These are phyloP conservation scores for Myotis yumanensis DNA, from an alignment of 2,113 vertebrate species.

Conservation along the genomic window DNA sequence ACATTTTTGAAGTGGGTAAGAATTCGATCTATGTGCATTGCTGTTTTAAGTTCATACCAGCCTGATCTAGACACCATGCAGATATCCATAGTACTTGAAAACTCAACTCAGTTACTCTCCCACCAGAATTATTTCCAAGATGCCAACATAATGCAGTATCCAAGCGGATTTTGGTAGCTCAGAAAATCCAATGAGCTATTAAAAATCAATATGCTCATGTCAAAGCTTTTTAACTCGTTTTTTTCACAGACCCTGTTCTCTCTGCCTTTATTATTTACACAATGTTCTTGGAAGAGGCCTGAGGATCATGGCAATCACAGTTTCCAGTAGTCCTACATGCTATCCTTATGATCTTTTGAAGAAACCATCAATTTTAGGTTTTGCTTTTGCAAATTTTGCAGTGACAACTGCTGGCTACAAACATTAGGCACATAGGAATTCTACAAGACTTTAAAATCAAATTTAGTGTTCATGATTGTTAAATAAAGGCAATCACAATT, in stretches of 20 bases:
- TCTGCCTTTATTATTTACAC: neutral
- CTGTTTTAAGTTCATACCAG: neutral
- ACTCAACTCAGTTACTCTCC: neutral
- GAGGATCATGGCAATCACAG: neutral
- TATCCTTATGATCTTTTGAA: neutral
- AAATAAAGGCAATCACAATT: constrained; percentile 6
- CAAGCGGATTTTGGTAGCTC: neutral
- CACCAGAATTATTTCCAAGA: neutral
- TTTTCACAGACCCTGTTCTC: neutral
- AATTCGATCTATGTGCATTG: neutral
- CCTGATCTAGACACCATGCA: neutral
- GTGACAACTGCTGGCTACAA: constrained; percentile 46
- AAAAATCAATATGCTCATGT: neutral
- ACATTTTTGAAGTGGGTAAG: neutral
- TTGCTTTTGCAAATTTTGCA: neutral
- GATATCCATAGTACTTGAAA: neutral
- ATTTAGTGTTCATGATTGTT: constrained; percentile 1
- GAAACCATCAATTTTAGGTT: neutral
- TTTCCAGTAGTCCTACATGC: neutral
- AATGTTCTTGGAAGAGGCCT: neutral
- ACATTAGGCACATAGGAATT: neutral
- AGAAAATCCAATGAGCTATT: neutral
- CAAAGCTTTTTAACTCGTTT: neutral
- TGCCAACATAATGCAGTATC: neutral
- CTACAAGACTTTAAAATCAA: neutral